phyloP scores from a whole-genome alignment of 2,888 invertebrate species.

The Leptogaster cylindrica region DNA sequence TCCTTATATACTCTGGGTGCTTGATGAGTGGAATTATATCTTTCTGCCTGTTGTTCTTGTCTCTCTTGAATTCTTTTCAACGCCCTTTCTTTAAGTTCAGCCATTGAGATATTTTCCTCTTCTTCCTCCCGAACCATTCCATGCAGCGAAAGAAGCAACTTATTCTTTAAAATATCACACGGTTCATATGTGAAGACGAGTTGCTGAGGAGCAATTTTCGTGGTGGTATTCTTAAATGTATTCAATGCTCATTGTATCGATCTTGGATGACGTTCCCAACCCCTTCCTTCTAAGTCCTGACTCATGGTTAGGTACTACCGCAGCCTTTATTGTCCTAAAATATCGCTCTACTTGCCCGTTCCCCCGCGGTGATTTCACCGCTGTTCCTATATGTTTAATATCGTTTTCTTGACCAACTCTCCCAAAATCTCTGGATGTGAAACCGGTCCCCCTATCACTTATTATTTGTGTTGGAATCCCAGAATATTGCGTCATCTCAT shows the following conservation, averaged over 20 bases:
- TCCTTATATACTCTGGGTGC: neutral
- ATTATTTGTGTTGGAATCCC: constrained; percentile 41
- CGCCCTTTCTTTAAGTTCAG: constrained; percentile 17
- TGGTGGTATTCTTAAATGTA: constrained; percentile 38
- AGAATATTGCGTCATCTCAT: constrained; percentile 36
- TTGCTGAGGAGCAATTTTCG: constrained; percentile 41
- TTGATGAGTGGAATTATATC: constrained; percentile 29
- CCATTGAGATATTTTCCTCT: constrained; percentile 15
- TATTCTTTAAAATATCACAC: constrained; percentile 40
- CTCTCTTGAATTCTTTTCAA: constrained; percentile 24
- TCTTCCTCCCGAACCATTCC: constrained; percentile 31
- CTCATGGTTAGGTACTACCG: too few relatives aligned
- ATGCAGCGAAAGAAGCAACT: constrained; percentile 36
- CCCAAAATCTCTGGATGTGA: neutral
- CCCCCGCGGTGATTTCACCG: constrained; percentile 44
- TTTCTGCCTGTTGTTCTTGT: constrained; percentile 18
- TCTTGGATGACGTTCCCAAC: constrained; percentile 45
- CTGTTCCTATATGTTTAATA: constrained; percentile 42
- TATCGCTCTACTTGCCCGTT: constrained; percentile 44
- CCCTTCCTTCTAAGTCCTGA: constrained; percentile 37
- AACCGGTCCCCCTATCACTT: constrained; percentile 30
- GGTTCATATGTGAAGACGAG: constrained; percentile 41
- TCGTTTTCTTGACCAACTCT: constrained; percentile 16
- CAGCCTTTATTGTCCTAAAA: constrained; percentile 25
- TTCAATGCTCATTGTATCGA: constrained; percentile 45